Evolutionary conservation across 37 sponge, comb jelly and placozoan species (phyloP).

Genomic region (Oopsacas minuta): DNA sequence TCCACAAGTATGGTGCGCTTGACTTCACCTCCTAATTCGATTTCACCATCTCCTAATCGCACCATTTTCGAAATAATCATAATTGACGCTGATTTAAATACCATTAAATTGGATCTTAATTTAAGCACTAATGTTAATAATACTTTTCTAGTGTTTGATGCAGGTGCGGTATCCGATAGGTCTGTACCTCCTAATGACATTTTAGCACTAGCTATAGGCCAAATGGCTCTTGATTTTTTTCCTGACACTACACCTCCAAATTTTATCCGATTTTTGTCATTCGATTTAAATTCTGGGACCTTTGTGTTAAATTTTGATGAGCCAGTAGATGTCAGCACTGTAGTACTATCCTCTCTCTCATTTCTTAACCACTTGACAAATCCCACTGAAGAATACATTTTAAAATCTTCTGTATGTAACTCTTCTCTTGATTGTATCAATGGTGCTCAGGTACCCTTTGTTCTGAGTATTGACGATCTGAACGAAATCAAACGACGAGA

Average conservation of each 20-base stretch:
- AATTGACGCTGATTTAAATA: constrained; percentile 28
- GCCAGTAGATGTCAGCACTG: constrained; percentile 39
- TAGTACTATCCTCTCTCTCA: constrained; percentile 22
- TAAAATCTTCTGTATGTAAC: background rate
- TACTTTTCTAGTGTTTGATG: constrained; percentile 46
- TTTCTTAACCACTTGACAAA: background rate
- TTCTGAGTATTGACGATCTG: constrained; percentile 36
- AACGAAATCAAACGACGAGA: constrained; percentile 46
- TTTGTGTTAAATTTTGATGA: constrained; percentile 53
- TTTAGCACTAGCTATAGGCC: constrained; percentile 31
- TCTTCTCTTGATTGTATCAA: background rate
- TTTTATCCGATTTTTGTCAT: constrained; percentile 30
- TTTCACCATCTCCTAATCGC: background rate
- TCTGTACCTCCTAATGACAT: constrained; percentile 34
- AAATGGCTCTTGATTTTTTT: constrained; percentile 24
- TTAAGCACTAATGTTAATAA: constrained; percentile 39
- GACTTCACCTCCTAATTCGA: background rate
- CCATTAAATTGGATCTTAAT: constrained; percentile 37
- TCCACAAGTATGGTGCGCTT: background rate
- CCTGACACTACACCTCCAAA: constrained; percentile 40
- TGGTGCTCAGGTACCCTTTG: constrained; percentile 10
- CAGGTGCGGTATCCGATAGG: constrained; percentile 40
- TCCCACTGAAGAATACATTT: background rate
- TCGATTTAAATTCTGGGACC: constrained; percentile 55
- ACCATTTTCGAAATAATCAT: constrained; percentile 30